A percentile compares a stretch with the other conserved stretches of the same genome.
Evolutionary conservation across 2,113 vertebrate genomes (phyloP).

Genomic region (Coptodon rendalli): DNA sequence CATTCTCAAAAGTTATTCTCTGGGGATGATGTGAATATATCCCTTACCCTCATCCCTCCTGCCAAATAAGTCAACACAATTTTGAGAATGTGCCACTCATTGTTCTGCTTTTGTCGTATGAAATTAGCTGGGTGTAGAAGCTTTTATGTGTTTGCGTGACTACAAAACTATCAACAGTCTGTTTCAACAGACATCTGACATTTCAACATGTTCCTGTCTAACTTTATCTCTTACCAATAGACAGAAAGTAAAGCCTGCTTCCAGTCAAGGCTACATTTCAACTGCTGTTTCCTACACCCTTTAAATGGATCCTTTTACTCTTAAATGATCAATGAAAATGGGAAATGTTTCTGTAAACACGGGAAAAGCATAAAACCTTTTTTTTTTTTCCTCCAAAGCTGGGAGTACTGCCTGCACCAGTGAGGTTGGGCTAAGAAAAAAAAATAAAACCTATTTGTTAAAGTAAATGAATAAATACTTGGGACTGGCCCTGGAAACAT

Average conservation of each 20-base stretch:
- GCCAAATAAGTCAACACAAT: not conserved
- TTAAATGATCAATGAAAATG: not conserved
- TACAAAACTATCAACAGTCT: not conserved
- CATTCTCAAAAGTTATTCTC: not conserved
- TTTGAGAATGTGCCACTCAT: not conserved
- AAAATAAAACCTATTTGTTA: not conserved
- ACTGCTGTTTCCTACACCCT: not conserved
- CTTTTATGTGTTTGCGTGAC: conserved; percentile 20
- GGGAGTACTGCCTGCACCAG: not conserved
- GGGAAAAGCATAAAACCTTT: not conserved
- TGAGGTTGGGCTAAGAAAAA: not conserved
- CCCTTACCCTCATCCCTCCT: not conserved
- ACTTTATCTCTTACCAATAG: not conserved
- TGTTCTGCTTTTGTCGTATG: conserved; percentile 61
- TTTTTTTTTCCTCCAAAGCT: rapidly evolving
- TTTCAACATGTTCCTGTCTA: not conserved
- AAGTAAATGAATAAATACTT: not conserved
- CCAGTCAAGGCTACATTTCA: not conserved
- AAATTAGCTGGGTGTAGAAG: conserved; percentile 45
- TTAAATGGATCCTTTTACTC: not conserved
- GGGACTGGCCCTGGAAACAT: not conserved
- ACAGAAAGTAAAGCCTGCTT: not conserved
- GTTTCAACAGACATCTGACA: not conserved
- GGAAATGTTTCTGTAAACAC: not conserved
- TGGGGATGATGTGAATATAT: not conserved